phyloP scores from a whole-genome alignment of 2,888 invertebrate genomes.

The Cylloceria caligata region DNA sequence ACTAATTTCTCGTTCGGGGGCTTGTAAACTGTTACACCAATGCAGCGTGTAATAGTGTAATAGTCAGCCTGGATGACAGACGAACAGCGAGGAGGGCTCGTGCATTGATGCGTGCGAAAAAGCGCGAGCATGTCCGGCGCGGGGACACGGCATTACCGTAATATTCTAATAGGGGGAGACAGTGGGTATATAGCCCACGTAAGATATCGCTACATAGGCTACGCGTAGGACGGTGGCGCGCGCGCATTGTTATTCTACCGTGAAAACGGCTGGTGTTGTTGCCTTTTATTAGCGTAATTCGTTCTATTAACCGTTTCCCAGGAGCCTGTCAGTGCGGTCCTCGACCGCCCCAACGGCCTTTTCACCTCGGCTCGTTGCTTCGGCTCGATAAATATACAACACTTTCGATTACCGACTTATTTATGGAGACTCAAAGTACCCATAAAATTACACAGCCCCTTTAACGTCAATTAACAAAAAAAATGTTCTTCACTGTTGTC shows the following conservation, averaged over 20 bases:
- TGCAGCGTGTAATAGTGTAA: neutral
- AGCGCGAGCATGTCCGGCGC: slow-evolving; percentile 80
- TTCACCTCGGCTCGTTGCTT: slow-evolving; percentile 14
- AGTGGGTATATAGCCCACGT: slow-evolving; percentile 5
- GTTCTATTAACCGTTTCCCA: slow-evolving; percentile 81
- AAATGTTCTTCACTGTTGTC: neutral
- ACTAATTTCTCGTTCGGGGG: neutral
- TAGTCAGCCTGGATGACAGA: slow-evolving; percentile 77
- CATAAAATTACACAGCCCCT: slow-evolving; percentile 8
- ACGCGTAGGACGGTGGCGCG: slow-evolving; percentile 62
- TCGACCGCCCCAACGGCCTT: slow-evolving; percentile 45
- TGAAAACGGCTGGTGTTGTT: slow-evolving; percentile 83
- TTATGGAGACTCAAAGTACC: slow-evolving; percentile 1
- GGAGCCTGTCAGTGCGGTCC: slow-evolving; percentile 45
- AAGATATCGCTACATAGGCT: slow-evolving; percentile 33
- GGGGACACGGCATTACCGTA: slow-evolving; percentile 70
- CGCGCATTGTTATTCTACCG: slow-evolving; percentile 83
- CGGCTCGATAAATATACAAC: slow-evolving; percentile 44
- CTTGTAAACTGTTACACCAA: slow-evolving; percentile 10
- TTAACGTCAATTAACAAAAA: neutral
- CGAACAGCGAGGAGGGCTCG: slow-evolving; percentile 73
- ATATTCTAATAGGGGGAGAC: slow-evolving; percentile 66
- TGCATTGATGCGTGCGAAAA: slow-evolving; percentile 80
- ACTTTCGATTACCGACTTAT: slow-evolving; percentile 11
- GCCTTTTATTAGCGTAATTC: slow-evolving; percentile 82